Evolutionary conservation across 2,113 vertebrate species (phyloP).

Genomic region (Mixornis gularis): DNA sequence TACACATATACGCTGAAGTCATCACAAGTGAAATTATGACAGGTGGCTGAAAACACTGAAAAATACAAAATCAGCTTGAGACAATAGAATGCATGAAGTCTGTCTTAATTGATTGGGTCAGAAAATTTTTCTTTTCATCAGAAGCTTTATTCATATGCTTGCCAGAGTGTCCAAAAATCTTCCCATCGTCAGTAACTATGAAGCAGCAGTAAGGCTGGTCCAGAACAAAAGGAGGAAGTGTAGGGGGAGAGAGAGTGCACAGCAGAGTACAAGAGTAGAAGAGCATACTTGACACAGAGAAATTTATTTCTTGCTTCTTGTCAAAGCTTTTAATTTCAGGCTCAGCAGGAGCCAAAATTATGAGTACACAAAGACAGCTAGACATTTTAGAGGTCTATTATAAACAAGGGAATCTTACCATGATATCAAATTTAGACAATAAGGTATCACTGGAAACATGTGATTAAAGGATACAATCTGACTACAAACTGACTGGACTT

Average conservation of each 20-base stretch:
- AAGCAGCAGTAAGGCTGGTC: neutral
- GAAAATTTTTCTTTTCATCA: neutral
- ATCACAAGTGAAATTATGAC: neutral
- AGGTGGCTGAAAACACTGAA: neutral
- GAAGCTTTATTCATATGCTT: slow-evolving; percentile 15
- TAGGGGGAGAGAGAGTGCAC: fast-evolving
- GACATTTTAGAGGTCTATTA: slow-evolving; percentile 53
- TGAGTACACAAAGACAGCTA: slow-evolving; percentile 46
- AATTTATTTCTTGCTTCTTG: slow-evolving; percentile 44
- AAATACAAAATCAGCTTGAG: slow-evolving; percentile 21
- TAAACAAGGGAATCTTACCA: slow-evolving; percentile 59
- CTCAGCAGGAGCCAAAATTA: slow-evolving; percentile 61
- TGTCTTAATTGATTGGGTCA: neutral
- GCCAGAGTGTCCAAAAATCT: slow-evolving; percentile 22
- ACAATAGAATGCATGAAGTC: neutral
- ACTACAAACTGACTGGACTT: slow-evolving; percentile 29
- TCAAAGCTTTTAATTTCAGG: slow-evolving; percentile 69
- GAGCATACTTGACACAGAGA: neutral
- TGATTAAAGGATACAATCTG: slow-evolving; percentile 36
- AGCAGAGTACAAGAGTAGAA: neutral
- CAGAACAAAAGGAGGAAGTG: neutral
- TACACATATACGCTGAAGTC: neutral
- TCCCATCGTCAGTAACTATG: neutral
- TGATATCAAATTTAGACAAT: slow-evolving; percentile 58
- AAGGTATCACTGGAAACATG: slow-evolving; percentile 30